Evolutionary conservation across 1,140 invertebrate species (phyloP).

Genomic region (Galleria mellonella): DNA sequence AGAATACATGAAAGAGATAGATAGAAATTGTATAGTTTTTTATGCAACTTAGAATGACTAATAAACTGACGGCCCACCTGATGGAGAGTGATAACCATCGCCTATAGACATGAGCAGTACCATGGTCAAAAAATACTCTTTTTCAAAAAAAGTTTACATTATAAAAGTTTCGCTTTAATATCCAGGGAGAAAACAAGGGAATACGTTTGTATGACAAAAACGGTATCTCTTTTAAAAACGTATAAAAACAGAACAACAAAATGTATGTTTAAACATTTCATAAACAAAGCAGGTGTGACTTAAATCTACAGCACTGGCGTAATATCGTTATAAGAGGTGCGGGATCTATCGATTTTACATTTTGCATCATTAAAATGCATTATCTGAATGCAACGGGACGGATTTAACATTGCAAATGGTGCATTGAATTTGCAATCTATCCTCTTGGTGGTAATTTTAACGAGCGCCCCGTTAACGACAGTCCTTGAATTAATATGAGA

Average conservation of each 20-base stretch:
- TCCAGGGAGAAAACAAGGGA: too few species aligned
- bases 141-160: too few species aligned
- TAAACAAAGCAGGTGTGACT: constrained; percentile 32
- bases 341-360: constrained; percentile 55
- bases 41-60: too few species aligned
- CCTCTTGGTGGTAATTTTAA: constrained; percentile 68
- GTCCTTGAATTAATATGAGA: constrained; percentile 61
- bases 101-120: too few species aligned
- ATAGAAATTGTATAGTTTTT: too few species aligned
- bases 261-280: constrained; percentile 24
- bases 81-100: too few species aligned
- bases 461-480: constrained; percentile 46
- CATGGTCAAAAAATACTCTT: too few species aligned
- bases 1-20: too few species aligned
- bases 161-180: too few species aligned
- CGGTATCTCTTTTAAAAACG: too few species aligned
- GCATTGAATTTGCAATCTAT: constrained; percentile 57
- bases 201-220: too few species aligned
- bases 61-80: too few species aligned
- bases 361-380: constrained; percentile 70
- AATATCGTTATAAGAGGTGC: constrained; percentile 37
- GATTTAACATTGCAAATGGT: constrained; percentile 69
- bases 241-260: background rate
- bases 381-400: constrained; percentile 58
- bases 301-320: constrained; percentile 33